Conservation (phyloP, 2,888 invertebrate genomes). For the Acanthosepion pharaonis region DNA sequence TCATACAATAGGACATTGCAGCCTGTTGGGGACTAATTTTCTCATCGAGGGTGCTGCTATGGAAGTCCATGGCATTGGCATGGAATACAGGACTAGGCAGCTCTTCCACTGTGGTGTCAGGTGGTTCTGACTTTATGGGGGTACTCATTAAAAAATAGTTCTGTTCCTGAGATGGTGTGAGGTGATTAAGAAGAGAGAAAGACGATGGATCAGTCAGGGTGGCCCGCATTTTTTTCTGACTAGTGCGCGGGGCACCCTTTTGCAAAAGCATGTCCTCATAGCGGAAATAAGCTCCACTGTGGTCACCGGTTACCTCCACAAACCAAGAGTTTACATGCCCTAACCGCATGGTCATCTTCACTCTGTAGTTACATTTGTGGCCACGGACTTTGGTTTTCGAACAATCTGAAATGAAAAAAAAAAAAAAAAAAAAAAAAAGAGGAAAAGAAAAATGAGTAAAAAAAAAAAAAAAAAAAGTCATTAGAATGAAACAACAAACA, state of each 20-base stretch:
- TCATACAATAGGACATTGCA: constrained; percentile 44
- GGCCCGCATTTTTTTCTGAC: constrained; percentile 45
- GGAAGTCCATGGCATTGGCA: constrained; percentile 35
- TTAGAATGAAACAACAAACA: neutral
- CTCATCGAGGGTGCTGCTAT: constrained; percentile 24
- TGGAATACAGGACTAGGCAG: constrained; percentile 41
- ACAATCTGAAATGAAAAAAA: constrained; percentile 60
- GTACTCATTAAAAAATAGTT: constrained; percentile 46
- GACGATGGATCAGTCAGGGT: neutral
- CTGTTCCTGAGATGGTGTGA: constrained; percentile 40
- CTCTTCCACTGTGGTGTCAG: constrained; percentile 47
- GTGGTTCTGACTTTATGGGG: constrained; percentile 42
- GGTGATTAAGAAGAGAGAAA: constrained; percentile 45
- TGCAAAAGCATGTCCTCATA: constrained; percentile 46
- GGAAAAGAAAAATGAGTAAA: neutral
- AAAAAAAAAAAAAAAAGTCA: neutral
- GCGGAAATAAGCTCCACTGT: constrained; percentile 51
- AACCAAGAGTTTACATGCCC: constrained; percentile 69
- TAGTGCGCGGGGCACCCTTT: constrained; percentile 42
- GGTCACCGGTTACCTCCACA: constrained; percentile 68
- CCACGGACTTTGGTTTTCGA: constrained; percentile 68
- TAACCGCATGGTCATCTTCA: constrained; percentile 68
- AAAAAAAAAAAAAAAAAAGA: neutral
- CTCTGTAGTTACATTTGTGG: constrained; percentile 67
- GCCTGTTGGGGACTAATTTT: constrained; percentile 35